Base-by-base conservation (phyloP, 2,888 invertebrate species). In the Apantesis nais region DNA sequence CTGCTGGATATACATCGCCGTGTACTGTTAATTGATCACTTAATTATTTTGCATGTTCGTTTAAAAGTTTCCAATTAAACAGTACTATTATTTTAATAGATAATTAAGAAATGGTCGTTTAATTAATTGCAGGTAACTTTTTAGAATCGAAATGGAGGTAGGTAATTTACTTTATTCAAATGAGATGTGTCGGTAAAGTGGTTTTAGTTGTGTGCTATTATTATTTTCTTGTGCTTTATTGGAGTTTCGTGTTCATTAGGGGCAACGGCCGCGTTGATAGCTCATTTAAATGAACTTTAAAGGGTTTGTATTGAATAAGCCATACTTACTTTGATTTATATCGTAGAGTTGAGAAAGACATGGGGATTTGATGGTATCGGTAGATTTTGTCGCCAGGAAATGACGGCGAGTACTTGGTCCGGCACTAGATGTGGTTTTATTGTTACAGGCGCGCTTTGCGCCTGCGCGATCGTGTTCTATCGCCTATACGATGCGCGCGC, bases 131-230 rank as follows among this genome's bases (percentile, higher is more conserved):
- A 87, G 85, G 86, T 87, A 90, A 90, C 88, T 88, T 90, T 90
- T 89, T 87, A 86, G 83, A 89, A 90, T 89, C 88, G 88, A 88
- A 82, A 76, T 63, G 78, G 80, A 85, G 81, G 83, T 83, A 77
- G 78, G 89, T 92, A 90, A 93, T 93, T 93, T 92, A 92, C 88
- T 89, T 93, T 94, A 94, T 94, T 93, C 90, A 93, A 94, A 94
- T 94, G 91, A 93, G 92, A 87, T 83, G 86, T 88, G 89, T 88
- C 86, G 81, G 88, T 90, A 89, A 89, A 92, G 92, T 90, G 91
- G 89, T 84, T 91, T 92, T 91, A 85, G 88, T 88, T 89, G 92
- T 92, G 92, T 90, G 93, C 93, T 91, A 93, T 93, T 94, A 94
- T 94, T 93, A 93, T 93, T 93, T 93, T 89, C 86, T 87, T 86